A percentile compares a stretch with the other conserved stretches of the same genome.
These are phyloP conservation scores for Quadroppia sp. DNA, from an alignment of 2,888 invertebrate species.

Conservation along the genomic window DNA sequence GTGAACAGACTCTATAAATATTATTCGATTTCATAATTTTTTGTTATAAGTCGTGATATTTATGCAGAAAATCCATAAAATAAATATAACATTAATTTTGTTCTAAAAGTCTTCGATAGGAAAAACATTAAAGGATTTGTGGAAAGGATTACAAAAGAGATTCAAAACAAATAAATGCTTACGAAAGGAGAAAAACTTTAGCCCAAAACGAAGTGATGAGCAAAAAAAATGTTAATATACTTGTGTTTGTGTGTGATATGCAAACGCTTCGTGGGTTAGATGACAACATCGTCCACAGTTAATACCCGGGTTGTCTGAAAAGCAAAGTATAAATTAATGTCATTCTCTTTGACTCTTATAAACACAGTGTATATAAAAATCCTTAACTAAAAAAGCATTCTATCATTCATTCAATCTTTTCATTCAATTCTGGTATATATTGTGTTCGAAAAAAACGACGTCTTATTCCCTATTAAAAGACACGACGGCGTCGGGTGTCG, in stretches of 20 bases:
- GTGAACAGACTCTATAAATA: too few species aligned
- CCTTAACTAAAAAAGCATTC: background rate
- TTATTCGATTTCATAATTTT: too few species aligned
- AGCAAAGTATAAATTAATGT: constrained; percentile 29
- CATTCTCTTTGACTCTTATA: background rate
- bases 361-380: background rate
- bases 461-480: constrained; percentile 33
- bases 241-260: too few species aligned
- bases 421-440: background rate
- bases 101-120: too few species aligned
- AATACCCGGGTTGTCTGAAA: constrained; percentile 5
- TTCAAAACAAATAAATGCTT: background rate
- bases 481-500: background rate
- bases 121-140: constrained; percentile 7
- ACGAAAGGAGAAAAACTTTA: background rate
- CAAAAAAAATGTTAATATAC: constrained; percentile 5
- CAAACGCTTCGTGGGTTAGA: background rate
- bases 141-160: constrained; percentile 7
- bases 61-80: too few species aligned
- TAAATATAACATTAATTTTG: too few species aligned
- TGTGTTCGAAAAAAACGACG: background rate
- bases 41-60: too few species aligned
- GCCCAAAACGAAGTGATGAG: background rate
- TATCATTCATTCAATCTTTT: constrained; percentile 18
- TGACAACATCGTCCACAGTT: background rate